Base-by-base conservation (phyloP, 2,888 invertebrate genomes). In the Agrochola lota region DNA sequence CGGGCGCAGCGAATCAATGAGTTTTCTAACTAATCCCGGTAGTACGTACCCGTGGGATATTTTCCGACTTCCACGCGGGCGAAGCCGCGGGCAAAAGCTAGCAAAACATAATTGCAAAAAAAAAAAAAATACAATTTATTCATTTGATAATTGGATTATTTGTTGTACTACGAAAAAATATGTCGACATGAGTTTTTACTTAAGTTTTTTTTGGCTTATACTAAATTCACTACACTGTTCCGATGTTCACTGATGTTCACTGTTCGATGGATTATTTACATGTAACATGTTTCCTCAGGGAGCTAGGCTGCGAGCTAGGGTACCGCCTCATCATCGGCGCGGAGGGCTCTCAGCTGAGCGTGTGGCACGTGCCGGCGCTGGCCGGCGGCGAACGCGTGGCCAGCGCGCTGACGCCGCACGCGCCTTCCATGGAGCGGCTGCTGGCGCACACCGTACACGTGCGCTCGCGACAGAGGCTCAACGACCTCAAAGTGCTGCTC, bases 371-470 rank as follows among this genome's bases (percentile, higher is more conserved):
- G 97, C 98, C 97, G 92, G 97, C 96, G 89, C 92, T 96, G 93
- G 92, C 97, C 94, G 93, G 97, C 93, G 95, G 95, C 77, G 96
- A 95, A 92, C 95, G 95, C 66, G 96, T 96, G 78, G 93, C 97
- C 74, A 98, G 98, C 93, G 98, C 99, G 23, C 98, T 99, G 63
- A 97, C 98, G 87, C 98, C 99, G 43, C 99, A 99, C 94, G 98
- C 98, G 90, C 97, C 99, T n/a, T 99, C 99, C 9, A 98, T 99
- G 98, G 99, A 99, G 96, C 98, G 99, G 59, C 97, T 99, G 73
- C 97, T 99, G 59, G 99, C 99, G 11, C 99, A 99, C 93, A 99
- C 99, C 0, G 99, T 99, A 87, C 99, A 99, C 92, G 98, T 99
- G 76, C 97, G 99, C 87, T 99, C 99, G 0, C 97, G 98, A 74